phyloP scores from a whole-genome alignment of 2,797 vertebrate species.

The Hybognathus amarus region DNA sequence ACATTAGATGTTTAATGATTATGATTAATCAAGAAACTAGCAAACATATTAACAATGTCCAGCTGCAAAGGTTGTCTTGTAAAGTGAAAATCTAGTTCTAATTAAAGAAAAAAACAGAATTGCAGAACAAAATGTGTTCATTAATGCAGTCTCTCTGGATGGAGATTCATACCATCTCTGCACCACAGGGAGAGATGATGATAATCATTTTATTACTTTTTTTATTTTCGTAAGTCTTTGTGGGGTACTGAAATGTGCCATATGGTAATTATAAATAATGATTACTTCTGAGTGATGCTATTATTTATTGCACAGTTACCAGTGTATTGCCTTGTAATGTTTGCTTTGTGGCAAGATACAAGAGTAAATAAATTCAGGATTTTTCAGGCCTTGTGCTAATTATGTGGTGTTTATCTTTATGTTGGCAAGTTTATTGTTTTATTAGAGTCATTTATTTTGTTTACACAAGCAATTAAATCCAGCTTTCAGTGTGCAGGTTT shows the following conservation, averaged over 20 bases:
- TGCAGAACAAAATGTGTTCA: neutral
- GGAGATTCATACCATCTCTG: neutral
- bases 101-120: neutral
- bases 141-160: neutral
- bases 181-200: neutral
- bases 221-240: neutral
- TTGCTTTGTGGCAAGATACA: conserved; percentile 18
- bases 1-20: neutral
- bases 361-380: conserved; percentile 28
- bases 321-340: neutral
- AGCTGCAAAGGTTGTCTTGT: neutral
- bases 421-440: conserved; percentile 24
- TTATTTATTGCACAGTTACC: neutral
- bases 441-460: neutral
- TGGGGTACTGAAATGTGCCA: neutral
- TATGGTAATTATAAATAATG: neutral
- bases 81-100: neutral
- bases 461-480: neutral
- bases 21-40: neutral
- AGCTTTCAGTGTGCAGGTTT: neutral
- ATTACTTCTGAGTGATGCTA: neutral
- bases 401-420: conserved; percentile 30
- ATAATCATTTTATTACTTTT: neutral
- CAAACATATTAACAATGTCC: conserved; percentile 7
- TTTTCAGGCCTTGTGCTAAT: conserved; percentile 26